phyloP scores from a whole-genome alignment of 2,797 vertebrate species.

The Gymnodraco acuticeps region DNA sequence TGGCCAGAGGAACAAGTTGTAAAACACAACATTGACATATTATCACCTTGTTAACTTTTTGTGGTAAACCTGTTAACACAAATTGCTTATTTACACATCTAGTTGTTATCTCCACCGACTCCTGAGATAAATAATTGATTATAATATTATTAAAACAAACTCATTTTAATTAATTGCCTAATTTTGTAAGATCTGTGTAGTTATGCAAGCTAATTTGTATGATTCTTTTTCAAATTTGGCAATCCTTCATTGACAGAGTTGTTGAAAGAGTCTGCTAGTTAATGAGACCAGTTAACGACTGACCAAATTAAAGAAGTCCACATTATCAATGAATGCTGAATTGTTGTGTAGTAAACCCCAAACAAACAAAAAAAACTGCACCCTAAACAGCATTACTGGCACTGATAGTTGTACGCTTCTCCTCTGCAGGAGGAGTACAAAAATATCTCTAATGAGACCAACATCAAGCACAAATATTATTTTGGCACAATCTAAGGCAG shows the following conservation, averaged over 20 bases:
- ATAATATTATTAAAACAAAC: not conserved
- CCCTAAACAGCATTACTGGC: conserved; percentile 2
- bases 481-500: not conserved
- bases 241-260: not conserved
- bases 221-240: not conserved
- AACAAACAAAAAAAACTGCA: conserved; percentile 1
- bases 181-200: not conserved
- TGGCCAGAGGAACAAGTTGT: conserved; percentile 5
- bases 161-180: not conserved
- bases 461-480: conserved; percentile 26
- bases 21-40: conserved; percentile 34
- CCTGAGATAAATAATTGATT: not conserved
- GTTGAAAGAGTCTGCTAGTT: not conserved
- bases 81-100: conserved; percentile 2
- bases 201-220: not conserved
- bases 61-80: conserved; percentile 20
- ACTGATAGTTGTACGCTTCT: conserved; percentile 8
- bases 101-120: conserved; percentile 10
- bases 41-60: conserved; percentile 45
- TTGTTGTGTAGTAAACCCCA: not conserved
- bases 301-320: conserved; percentile 5
- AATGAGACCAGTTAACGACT: conserved; percentile 4
- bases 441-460: conserved; percentile 16
- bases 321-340: not conserved
- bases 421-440: conserved; percentile 7